Evolutionary conservation across 2,797 vertebrate genomes (phyloP), one percentile per base, ranked within the genome.

Genomic region (Percopsis omiscomaycus): DNA sequence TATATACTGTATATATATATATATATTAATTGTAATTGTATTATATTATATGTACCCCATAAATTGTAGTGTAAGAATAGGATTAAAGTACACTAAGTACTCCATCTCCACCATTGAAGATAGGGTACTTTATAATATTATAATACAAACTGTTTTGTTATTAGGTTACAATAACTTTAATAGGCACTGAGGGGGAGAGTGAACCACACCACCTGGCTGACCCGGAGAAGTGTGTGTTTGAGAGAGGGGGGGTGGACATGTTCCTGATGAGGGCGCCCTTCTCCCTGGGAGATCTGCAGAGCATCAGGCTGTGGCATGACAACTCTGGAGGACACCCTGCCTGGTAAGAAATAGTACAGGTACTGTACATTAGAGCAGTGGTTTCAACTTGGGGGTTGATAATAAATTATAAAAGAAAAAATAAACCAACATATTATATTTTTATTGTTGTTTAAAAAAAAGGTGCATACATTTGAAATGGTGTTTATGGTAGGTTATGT

Each of bases 241-340:
- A 96, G 79, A 89, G 94, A 61, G 96, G 96, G 61, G 95, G 86
- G 0, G 89, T 91, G 66, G 94, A 98, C 70, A 82, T 94, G 76
- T 98, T 97, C 67, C 80, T 97, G 6, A 76, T 98, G 29, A 93
- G 93, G 6, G 94, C 94, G 0, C 92, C 94, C 2, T 94, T 93
- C 65, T 93, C 93, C 27, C 88, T 96, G 61, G 95, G 96, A 52
- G 92, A 97, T 32, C 86, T 98, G 55, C 92, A 84, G 67, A 89
- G 85, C 59, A 88, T 98, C 83, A 81, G 95, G 69, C 37, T 98
- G 59, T 98, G 95, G 96, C 96, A 98, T 65, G 93, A 97, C 86
- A 97, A 94, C 89, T 94, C 94, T 5, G 96, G 96, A 59, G 72
- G 84, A 5, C 89, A 80, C 55, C 95, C 95, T 0, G 91, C 92